Evolutionary conservation across 2,797 vertebrate species (phyloP).

Genomic region (Nyctibius grandis): DNA sequence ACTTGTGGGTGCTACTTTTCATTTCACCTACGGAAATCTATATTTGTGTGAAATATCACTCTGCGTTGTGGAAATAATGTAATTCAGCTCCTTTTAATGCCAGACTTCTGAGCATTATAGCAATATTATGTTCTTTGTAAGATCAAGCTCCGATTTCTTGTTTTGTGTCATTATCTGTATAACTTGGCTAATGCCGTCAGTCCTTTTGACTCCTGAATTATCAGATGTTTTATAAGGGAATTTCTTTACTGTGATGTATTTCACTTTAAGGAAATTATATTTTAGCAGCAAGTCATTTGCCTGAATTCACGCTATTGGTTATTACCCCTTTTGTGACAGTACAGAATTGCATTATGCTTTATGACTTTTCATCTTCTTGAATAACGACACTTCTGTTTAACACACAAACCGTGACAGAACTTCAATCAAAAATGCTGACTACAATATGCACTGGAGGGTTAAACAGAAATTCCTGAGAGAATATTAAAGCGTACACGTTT

Average conservation of each 20-base stretch:
- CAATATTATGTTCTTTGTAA: not conserved
- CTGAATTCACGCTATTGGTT: not conserved
- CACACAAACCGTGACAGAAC: not conserved
- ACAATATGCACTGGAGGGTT: not conserved
- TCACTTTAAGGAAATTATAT: not conserved
- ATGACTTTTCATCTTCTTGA: not conserved
- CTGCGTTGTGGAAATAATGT: not conserved
- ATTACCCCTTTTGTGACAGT: conserved; percentile 9
- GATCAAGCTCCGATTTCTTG: not conserved
- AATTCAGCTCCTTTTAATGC: not conserved
- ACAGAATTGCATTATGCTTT: conserved; percentile 7
- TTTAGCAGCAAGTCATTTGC: not conserved
- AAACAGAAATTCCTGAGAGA: not conserved
- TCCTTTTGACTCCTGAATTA: not conserved
- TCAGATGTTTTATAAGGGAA: not conserved
- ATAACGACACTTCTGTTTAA: conserved; percentile 1
- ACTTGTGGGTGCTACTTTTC: not conserved
- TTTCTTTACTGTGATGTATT: not conserved
- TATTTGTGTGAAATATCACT: not conserved
- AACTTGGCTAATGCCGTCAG: not conserved
- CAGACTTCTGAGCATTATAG: not conserved
- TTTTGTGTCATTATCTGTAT: not conserved
- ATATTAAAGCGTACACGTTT: not conserved
- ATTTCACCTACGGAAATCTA: not conserved
- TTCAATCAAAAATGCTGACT: not conserved